Evolutionary conservation across 2,113 vertebrate species (phyloP).

Genomic region (Alligator sinensis): DNA sequence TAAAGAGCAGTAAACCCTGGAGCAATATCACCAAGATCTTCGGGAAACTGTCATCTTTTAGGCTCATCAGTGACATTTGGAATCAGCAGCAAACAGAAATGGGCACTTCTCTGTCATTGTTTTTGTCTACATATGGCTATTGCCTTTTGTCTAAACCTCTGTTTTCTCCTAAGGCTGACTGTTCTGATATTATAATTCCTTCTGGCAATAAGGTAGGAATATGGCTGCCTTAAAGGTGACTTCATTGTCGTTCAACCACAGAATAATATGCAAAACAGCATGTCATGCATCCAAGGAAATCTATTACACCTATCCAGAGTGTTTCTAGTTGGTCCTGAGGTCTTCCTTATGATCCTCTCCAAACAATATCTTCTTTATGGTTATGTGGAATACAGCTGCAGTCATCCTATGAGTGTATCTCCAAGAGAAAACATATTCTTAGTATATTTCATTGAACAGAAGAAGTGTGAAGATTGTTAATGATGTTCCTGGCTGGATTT

Average conservation of each 20-base stretch:
- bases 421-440: not conserved
- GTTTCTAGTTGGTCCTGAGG: not conserved
- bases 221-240: not conserved
- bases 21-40: not conserved
- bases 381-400: not conserved
- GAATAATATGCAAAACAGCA: fast-evolving
- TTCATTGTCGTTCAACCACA: not conserved
- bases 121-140: not conserved
- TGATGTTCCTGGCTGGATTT: not conserved
- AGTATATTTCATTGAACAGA: not conserved
- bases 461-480: not conserved
- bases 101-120: not conserved
- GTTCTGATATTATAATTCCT: not conserved
- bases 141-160: not conserved
- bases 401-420: not conserved
- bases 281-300: not conserved
- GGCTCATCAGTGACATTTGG: not conserved
- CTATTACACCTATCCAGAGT: not conserved
- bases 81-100: too few relatives aligned
- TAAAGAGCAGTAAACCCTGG: not conserved
- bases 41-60: not conserved
- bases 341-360: not conserved
- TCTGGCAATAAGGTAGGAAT: not conserved
- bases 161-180: not conserved
- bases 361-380: not conserved